Base-by-base conservation (phyloP, 2,888 invertebrate genomes). In the Drosophila rubida region DNA sequence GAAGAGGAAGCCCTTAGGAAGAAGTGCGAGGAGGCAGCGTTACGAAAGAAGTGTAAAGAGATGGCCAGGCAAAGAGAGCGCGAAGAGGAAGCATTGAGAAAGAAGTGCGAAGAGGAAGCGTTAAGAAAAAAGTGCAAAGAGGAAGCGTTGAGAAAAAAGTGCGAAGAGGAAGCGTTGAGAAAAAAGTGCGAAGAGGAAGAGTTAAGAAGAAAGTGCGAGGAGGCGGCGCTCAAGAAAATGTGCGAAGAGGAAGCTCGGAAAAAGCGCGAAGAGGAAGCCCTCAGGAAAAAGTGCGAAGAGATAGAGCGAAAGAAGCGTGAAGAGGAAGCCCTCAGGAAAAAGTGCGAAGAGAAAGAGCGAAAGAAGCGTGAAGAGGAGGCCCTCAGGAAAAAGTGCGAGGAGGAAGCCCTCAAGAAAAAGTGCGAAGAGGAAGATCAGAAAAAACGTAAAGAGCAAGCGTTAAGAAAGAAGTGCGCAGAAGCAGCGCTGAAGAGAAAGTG, bases 391-490 rank as follows among this genome's bases (percentile, higher is more conserved):
- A 48, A 48, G 13, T 25, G 25, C 25, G 13, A 45, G 25, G 35
- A 48, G n/a, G 32, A 48, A 11, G 11, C 9, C 8, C 45, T 46
- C 0, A 27, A 42, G 23, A 45, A 48, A 8, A 48, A 48, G 13
- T 9, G 14, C 5, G 8, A 27, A 11, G 45, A 45, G 27, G 22
- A 11, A 14, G 27, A 5, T 0, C 16, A 27, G 8, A 23, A 37
- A 27, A 27, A 44, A 6, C 5, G 27, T 27, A 8, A 27, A 27
- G 27, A 27, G 9, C 8, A 7, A 27, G 19, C 19, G 2, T 2
- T 19, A 7, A 32, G 9, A 35, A 57, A 50, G 27, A 2, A 50
- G 19, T 35, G 48, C 13, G 32, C 32, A 48, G 35, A 48, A 7
- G 32, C 32, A 16, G 11, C 9, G 5, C 45, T 46, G 19, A 19